Evolutionary conservation across 2,797 vertebrate species (phyloP), one percentile per base, ranked within the genome.

Genomic region (Calcarius lapponicus): DNA sequence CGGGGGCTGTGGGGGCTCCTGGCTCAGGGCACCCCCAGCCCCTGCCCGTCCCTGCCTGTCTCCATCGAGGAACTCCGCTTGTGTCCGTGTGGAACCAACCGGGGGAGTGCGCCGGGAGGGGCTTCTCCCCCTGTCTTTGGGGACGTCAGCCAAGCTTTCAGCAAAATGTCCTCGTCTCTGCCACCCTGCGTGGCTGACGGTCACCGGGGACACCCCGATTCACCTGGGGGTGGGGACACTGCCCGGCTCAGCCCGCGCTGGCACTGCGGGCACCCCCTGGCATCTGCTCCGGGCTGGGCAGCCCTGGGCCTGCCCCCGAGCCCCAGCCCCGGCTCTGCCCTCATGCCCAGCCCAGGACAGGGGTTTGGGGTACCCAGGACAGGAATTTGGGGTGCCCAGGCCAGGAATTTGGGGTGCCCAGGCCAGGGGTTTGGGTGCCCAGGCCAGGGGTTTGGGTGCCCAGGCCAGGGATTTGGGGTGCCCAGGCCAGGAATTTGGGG

Each of bases 191-290:
- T 1, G 36, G 48, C 26, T 43, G 34, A 4, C 1, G 53, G 15
- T 31, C 70, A n/a, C 38, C 2, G 2, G 48, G 43, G 25, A 3
- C 36, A 4, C 32, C 40, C 17, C 7, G 0, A 0, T 25, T 28
- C 3, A 0, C 2, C 4, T 7, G 13, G 10, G n/a, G 6, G 3
- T 51, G 45, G 36, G 25, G 28, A 58, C 80, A 10, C 38, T 2
- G 6, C 36, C 9, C 9, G 5, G 34, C 32, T 22, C 1, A 0
- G 5, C 36, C 10, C 2, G 48, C 26, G 34, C 67, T 1, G 0
- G 43, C 31, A 2, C n/a, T 48, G 56, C 56, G 21, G 56, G 56
- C 56, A 36, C n/a, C 15, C 13, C 43, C 17, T 1, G 1, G 20
- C 40, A 9, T 8, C 65, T 57, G 19, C 22, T 48, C 7, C 31